phyloP scores from a whole-genome alignment of 2,113 vertebrate genomes.

The Osmerus eperlanus region DNA sequence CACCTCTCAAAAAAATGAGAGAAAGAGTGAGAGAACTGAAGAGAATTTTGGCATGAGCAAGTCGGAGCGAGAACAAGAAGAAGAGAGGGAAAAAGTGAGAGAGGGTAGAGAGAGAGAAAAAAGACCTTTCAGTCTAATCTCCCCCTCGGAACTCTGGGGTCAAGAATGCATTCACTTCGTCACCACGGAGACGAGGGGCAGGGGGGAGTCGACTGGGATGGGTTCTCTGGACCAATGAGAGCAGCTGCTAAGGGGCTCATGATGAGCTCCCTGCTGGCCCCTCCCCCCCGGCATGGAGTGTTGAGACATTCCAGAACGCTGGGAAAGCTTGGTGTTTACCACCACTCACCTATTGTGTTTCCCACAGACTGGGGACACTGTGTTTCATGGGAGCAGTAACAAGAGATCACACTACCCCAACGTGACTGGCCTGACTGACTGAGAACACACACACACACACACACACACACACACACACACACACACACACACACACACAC shows the following conservation, averaged over 20 bases:
- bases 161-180: conserved; percentile 48
- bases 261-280: conserved; percentile 16
- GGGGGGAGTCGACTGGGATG: conserved; percentile 36
- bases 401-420: too few species aligned
- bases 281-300: not conserved
- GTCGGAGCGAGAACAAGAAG: conserved; percentile 25
- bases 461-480: too few species aligned
- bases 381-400: too few species aligned
- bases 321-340: conserved; percentile 24
- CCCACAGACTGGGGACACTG: too few species aligned
- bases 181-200: conserved; percentile 20
- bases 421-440: too few species aligned
- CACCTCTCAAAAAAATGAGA: not conserved
- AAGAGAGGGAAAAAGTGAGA: not conserved
- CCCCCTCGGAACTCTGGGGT: conserved; percentile 22
- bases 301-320: conserved; percentile 9
- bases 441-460: too few species aligned
- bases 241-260: conserved; percentile 24
- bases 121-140: too few species aligned
- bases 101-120: not conserved
- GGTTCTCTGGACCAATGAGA: conserved; percentile 50
- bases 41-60: conserved; percentile 14
- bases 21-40: conserved; percentile 2
- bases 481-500: too few species aligned
- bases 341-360: not conserved